Evolutionary conservation across 2,797 vertebrate genomes (phyloP).

Genomic region (Lithobates pipiens): DNA sequence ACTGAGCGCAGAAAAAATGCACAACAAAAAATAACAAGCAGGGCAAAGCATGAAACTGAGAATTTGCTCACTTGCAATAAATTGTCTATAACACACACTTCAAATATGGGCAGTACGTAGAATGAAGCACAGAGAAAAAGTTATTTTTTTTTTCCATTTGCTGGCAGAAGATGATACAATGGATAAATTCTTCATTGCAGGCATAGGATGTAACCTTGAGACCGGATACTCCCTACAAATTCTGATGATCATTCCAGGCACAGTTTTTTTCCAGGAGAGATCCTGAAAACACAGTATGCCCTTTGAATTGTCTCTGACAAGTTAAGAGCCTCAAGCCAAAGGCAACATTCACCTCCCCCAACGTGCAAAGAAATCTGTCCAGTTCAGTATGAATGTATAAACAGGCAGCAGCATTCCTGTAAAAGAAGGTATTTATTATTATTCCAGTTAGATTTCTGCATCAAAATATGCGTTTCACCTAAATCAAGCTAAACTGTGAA

Average conservation of each 20-base stretch:
- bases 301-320: conserved; percentile 13
- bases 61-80: no score
- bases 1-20: no score
- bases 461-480: not conserved
- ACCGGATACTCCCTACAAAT: not conserved
- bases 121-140: no score
- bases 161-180: not conserved
- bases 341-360: conserved; percentile 8
- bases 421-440: not conserved
- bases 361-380: not conserved
- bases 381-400: conserved; percentile 6
- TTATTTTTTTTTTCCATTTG: not conserved
- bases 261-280: conserved; percentile 4
- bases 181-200: not conserved
- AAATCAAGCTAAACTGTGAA: not conserved
- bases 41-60: no score
- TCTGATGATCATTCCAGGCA: conserved; percentile 19
- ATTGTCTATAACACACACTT: no score
- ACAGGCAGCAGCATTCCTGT: not conserved
- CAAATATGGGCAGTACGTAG: no score
- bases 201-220: conserved; percentile 26
- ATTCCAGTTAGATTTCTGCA: not conserved
- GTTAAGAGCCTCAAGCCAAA: not conserved
- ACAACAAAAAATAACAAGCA: no score
- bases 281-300: not conserved